phyloP scores from a whole-genome alignment of 2,888 invertebrate species.

The Drosophila subquinaria region DNA sequence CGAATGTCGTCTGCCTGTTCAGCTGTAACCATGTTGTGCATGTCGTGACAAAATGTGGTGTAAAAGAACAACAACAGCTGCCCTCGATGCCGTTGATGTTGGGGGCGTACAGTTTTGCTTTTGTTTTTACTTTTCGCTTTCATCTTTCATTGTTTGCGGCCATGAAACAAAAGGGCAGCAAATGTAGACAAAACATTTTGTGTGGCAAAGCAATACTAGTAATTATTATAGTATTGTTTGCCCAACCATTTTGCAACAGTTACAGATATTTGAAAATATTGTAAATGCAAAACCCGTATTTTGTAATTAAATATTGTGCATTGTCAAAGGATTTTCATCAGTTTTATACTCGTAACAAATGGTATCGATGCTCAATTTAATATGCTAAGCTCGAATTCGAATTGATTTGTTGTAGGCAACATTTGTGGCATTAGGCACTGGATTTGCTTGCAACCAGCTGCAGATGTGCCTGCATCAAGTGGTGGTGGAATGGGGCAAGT shows the following conservation, averaged over 20 bases:
- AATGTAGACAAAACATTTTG: constrained; percentile 27
- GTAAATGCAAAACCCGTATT: neutral
- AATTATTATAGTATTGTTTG: constrained; percentile 5
- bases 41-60: constrained; percentile 46
- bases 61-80: constrained; percentile 52
- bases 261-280: neutral
- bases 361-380: constrained; percentile 58
- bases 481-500: neutral
- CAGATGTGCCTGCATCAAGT: constrained; percentile 22
- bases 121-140: constrained; percentile 16
- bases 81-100: constrained; percentile 45
- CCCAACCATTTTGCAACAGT: constrained; percentile 4
- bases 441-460: constrained; percentile 34
- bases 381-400: constrained; percentile 59
- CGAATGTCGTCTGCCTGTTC: constrained; percentile 5
- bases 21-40: constrained; percentile 35
- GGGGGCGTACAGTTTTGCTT: constrained; percentile 35
- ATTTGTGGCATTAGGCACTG: constrained; percentile 52
- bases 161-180: constrained; percentile 23
- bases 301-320: constrained; percentile 10
- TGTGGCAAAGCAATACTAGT: constrained; percentile 3
- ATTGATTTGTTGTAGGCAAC: constrained; percentile 74
- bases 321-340: neutral
- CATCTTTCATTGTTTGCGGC: constrained; percentile 17
- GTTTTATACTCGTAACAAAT: constrained; percentile 20